These are phyloP conservation scores for Anguilla obscura DNA, from an alignment of 2,797 vertebrate species.

Conservation along the genomic window DNA sequence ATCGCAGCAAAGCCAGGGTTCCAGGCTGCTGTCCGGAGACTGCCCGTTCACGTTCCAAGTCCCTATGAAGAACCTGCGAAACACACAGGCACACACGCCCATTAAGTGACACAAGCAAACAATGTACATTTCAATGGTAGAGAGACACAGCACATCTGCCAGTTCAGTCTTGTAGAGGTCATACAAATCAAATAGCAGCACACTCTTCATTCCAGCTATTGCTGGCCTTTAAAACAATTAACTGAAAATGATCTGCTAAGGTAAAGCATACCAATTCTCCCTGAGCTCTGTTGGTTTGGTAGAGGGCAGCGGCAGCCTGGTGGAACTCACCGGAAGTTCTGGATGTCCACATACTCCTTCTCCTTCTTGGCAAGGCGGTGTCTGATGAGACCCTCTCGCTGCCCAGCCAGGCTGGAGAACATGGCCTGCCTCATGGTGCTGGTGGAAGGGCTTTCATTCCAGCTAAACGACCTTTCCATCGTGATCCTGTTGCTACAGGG, in stretches of 20 bases:
- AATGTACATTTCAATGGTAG: background rate
- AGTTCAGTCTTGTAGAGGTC: background rate
- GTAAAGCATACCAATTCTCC: background rate
- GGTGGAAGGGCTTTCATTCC: slow-evolving; percentile 72
- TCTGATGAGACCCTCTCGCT: slow-evolving; percentile 91
- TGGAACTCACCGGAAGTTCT: slow-evolving; percentile 81
- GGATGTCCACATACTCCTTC: slow-evolving; percentile 90
- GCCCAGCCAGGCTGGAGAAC: slow-evolving; percentile 78
- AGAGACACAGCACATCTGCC: background rate
- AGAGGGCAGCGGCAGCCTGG: background rate
- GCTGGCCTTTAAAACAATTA: background rate
- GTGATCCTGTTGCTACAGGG: slow-evolving; percentile 52
- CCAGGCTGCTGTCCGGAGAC: slow-evolving; percentile 85
- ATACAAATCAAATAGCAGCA: background rate
- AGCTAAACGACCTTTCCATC: slow-evolving; percentile 60
- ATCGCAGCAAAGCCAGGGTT: slow-evolving; percentile 85
- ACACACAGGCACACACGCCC: background rate
- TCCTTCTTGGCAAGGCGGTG: slow-evolving; percentile 87
- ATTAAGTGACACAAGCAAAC: background rate
- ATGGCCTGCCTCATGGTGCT: slow-evolving; percentile 85
- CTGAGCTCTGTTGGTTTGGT: background rate
- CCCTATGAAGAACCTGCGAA: slow-evolving; percentile 86
- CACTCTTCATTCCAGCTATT: background rate
- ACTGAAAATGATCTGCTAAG: background rate
- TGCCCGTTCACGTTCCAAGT: slow-evolving; percentile 99